A percentile compares a stretch with the other conserved stretches of the same genome.
Evolutionary conservation across 2,888 invertebrate species (phyloP).

Genomic region (Punctoribates punctum): DNA sequence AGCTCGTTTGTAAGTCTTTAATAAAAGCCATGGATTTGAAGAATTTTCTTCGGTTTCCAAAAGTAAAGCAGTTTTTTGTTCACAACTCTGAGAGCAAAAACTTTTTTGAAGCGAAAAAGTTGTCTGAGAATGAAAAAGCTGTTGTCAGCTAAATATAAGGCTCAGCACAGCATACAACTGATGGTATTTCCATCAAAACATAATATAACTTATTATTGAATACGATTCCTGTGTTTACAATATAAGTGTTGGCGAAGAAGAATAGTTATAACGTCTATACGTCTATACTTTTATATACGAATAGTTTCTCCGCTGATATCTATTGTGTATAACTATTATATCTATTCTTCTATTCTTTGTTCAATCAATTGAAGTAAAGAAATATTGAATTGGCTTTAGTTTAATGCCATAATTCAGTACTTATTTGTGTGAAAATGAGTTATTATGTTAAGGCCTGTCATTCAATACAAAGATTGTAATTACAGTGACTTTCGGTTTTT

Average conservation of each 20-base stretch:
- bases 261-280: not conserved
- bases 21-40: too few relatives aligned
- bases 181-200: slow-evolving; percentile 1
- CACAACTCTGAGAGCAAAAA: too few relatives aligned
- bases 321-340: slow-evolving; percentile 2
- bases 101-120: too few relatives aligned
- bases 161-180: not conserved
- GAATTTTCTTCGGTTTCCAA: too few relatives aligned
- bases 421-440: not conserved
- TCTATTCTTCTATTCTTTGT: too few relatives aligned
- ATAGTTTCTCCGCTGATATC: too few relatives aligned
- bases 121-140: not conserved
- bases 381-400: not conserved
- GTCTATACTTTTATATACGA: too few relatives aligned
- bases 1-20: too few relatives aligned
- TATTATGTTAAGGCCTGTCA: not conserved
- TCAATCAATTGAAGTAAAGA: not conserved
- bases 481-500: not conserved
- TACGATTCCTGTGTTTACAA: not conserved
- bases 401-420: not conserved
- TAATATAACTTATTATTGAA: not conserved
- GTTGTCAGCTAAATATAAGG: not conserved
- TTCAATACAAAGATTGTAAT: not conserved
- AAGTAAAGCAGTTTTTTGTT: too few relatives aligned
- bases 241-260: too few relatives aligned